Evolutionary conservation across 2,888 invertebrate genomes (phyloP).

Genomic region (Baronia brevicornis): DNA sequence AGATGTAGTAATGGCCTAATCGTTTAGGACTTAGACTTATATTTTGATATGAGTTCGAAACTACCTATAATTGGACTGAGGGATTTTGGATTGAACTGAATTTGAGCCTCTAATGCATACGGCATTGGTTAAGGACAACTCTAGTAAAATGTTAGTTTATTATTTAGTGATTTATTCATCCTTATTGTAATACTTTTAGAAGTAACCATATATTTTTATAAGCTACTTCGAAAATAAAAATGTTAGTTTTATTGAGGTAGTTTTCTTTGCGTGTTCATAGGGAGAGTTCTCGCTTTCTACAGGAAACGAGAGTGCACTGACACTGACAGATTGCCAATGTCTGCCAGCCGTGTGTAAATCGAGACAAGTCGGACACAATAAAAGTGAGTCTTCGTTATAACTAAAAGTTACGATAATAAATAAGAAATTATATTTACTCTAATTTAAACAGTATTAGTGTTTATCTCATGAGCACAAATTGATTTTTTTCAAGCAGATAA

Average conservation of each 20-base stretch:
- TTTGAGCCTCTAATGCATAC: no score
- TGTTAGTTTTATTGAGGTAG: constrained; percentile 8
- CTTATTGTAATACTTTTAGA: no score
- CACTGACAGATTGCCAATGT: constrained; percentile 22
- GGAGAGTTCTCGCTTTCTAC: constrained; percentile 27
- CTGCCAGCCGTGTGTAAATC: constrained; percentile 3
- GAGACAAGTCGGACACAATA: background rate
- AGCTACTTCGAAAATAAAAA: constrained; percentile 1
- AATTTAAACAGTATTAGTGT: constrained; percentile 11
- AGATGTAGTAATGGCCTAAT: no score
- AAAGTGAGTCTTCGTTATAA: background rate
- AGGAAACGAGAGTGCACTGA: constrained; percentile 23
- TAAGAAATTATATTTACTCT: constrained; percentile 9
- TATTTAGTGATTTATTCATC: no score
- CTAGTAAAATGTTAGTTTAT: no score
- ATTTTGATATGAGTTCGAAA: no score
- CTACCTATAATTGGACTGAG: no score
- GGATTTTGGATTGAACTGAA: no score
- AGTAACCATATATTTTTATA: background rate
- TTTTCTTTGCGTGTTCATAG: constrained; percentile 8
- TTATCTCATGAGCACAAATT: constrained; percentile 36
- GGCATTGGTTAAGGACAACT: no score
- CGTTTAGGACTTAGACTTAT: no score
- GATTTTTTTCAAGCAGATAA: constrained; percentile 56
- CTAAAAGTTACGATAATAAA: constrained; percentile 6